phyloP scores from a whole-genome alignment of 2,888 invertebrate genomes.

The Acrobasis suavella region DNA sequence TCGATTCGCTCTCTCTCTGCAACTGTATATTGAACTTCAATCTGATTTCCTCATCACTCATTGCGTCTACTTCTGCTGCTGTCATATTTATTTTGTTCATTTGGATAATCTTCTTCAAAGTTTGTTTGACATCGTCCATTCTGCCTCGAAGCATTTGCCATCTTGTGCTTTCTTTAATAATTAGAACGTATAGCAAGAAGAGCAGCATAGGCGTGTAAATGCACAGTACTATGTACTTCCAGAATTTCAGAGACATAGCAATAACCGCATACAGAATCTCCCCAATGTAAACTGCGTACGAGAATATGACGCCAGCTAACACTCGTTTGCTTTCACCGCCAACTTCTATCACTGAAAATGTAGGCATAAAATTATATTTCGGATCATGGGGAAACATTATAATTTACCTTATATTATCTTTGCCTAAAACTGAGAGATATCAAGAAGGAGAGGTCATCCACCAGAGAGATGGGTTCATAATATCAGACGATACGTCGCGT shows the following conservation, averaged over 20 bases:
- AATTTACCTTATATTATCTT: too few relatives aligned
- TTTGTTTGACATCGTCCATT: conserved; percentile 53
- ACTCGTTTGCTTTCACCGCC: conserved; percentile 66
- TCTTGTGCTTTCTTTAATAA: conserved; percentile 61
- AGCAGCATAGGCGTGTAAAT: conserved; percentile 58
- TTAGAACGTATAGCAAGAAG: conserved; percentile 48
- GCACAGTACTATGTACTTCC: conserved; percentile 58
- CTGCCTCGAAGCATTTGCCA: conserved; percentile 66
- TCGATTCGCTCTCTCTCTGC: conserved; percentile 55
- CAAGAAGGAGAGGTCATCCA: too few relatives aligned
- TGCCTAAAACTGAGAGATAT: too few relatives aligned
- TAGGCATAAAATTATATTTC: not conserved
- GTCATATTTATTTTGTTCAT: conserved; percentile 54
- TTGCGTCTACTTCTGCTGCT: conserved; percentile 51
- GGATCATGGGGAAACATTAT: too few relatives aligned
- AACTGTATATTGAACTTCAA: conserved; percentile 52
- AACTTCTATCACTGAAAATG: conserved; percentile 65
- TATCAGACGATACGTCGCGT: too few relatives aligned
- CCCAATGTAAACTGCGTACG: conserved; percentile 62
- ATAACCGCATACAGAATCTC: conserved; percentile 61
- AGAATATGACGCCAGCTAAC: conserved; percentile 60
- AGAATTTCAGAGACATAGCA: conserved; percentile 60
- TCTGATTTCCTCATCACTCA: conserved; percentile 52
- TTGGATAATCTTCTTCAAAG: conserved; percentile 50
- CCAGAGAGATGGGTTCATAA: too few relatives aligned